These are phyloP conservation scores for Azorinus chamasolen DNA, from an alignment of 2,888 invertebrate genomes.

Conservation along the genomic window DNA sequence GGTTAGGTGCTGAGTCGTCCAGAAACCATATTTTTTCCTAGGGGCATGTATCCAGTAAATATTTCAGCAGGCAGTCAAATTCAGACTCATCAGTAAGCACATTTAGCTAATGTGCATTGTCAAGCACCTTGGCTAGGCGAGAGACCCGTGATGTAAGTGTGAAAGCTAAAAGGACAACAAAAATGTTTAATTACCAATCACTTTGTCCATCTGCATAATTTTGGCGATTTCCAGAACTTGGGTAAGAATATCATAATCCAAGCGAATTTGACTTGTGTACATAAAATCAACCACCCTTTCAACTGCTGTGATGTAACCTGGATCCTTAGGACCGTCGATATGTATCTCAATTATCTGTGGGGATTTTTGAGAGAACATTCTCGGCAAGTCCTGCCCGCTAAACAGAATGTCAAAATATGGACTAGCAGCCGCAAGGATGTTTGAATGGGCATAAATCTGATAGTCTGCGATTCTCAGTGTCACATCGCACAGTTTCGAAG, in stretches of 20 bases:
- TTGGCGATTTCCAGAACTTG: slow-evolving; percentile 82
- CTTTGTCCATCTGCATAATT: slow-evolving; percentile 82
- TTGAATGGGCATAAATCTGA: slow-evolving; percentile 84
- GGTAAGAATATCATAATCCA: slow-evolving; percentile 67
- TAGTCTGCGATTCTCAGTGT: slow-evolving; percentile 81
- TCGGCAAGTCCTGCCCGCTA: slow-evolving; percentile 79
- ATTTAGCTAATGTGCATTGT: no score
- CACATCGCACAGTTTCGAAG: slow-evolving; percentile 83
- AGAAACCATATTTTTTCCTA: no score
- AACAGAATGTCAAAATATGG: slow-evolving; percentile 83
- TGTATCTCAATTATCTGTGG: slow-evolving; percentile 85
- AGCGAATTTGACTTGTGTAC: slow-evolving; percentile 81
- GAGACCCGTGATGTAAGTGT: no score
- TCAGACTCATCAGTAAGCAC: no score
- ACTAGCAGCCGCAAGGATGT: slow-evolving; percentile 83
- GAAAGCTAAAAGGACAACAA: no score
- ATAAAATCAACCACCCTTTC: slow-evolving; percentile 82
- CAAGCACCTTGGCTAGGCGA: no score
- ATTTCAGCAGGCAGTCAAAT: no score
- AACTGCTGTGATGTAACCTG: slow-evolving; percentile 80
- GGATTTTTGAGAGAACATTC: slow-evolving; percentile 82
- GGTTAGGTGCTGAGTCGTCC: no score
- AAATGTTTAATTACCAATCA: slow-evolving; percentile 63
- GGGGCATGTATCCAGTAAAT: no score
- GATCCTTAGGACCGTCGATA: slow-evolving; percentile 79